A percentile compares a stretch with the other conserved stretches of the same genome.
Evolutionary conservation across 2,888 invertebrate genomes (phyloP).

Genomic region (Phaonia tiefii): DNA sequence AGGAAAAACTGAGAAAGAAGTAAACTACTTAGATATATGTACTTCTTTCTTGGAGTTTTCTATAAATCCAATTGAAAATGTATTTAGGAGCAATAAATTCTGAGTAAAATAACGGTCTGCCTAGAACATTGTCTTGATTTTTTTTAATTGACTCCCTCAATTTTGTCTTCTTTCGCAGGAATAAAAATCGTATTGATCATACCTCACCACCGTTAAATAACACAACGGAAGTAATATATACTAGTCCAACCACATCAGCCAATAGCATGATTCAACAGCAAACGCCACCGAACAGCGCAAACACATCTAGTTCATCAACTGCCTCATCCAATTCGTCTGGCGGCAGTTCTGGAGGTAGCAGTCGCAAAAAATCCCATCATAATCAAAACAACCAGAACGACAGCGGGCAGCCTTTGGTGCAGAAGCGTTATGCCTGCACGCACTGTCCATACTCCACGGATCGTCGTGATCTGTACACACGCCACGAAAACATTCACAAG

Average conservation of each 20-base stretch:
- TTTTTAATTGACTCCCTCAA: no score
- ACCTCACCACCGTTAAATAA: conserved; percentile 53
- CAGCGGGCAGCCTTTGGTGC: conserved; percentile 78
- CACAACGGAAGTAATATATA: conserved; percentile 74
- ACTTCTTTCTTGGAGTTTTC: no score
- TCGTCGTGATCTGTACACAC: conserved; percentile 92
- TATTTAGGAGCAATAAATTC: no score
- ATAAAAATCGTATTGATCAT: conserved; percentile 77
- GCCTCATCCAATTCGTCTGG: conserved; percentile 66
- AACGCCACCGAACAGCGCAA: conserved; percentile 74
- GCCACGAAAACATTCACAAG: conserved; percentile 96
- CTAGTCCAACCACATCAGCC: conserved; percentile 76
- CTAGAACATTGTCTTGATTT: no score
- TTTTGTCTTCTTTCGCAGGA: conserved; percentile 68
- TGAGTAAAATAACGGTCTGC: no score
- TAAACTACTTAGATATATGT: no score
- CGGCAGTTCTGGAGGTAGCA: conserved; percentile 66
- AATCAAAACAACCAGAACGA: conserved; percentile 68
- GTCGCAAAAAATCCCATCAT: conserved; percentile 73
- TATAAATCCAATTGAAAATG: no score
- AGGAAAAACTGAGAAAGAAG: conserved; percentile 66
- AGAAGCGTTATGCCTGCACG: conserved; percentile 91
- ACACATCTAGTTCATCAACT: conserved; percentile 70
- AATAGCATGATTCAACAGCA: conserved; percentile 70
- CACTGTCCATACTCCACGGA: conserved; percentile 96